A percentile compares a stretch with the other conserved stretches of the same genome.
phyloP scores from a whole-genome alignment of 2,797 vertebrate species.

The Hydrolagus colliei region DNA sequence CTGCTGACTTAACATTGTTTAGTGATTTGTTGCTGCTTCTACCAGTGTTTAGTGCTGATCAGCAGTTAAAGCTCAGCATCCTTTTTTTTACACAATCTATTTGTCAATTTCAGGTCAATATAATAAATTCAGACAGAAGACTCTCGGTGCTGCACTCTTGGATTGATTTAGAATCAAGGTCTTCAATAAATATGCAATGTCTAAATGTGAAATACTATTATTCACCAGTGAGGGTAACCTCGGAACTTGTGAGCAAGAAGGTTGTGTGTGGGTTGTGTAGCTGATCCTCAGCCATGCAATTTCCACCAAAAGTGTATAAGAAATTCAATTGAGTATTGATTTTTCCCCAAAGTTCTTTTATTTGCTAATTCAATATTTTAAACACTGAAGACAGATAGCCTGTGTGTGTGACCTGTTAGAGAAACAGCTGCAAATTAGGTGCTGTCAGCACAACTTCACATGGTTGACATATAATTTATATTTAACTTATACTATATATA shows the following conservation, averaged over 20 bases:
- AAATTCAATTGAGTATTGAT: background rate
- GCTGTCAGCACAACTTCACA: background rate
- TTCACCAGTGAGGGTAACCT: background rate
- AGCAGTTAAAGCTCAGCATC: background rate
- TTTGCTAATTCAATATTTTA: background rate
- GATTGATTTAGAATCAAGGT: background rate
- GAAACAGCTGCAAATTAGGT: background rate
- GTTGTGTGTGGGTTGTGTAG: background rate
- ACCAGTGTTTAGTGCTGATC: background rate
- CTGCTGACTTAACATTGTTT: background rate
- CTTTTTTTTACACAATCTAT: background rate
- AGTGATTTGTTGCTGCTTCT: background rate
- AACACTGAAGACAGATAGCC: background rate
- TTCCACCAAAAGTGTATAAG: background rate
- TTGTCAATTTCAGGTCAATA: background rate
- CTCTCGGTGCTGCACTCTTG: background rate
- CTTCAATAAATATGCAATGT: background rate
- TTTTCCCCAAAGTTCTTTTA: background rate
- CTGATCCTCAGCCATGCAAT: background rate
- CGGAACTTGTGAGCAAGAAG: background rate
- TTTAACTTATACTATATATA: background rate
- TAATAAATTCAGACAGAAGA: slow-evolving; percentile 2
- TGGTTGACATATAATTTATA: background rate
- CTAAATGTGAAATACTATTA: background rate
- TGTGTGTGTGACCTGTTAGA: background rate